A percentile compares a stretch with the other conserved stretches of the same genome.
These are phyloP conservation scores for Cheilinus undulatus DNA, from an alignment of 2,113 vertebrate species.

Conservation along the genomic window DNA sequence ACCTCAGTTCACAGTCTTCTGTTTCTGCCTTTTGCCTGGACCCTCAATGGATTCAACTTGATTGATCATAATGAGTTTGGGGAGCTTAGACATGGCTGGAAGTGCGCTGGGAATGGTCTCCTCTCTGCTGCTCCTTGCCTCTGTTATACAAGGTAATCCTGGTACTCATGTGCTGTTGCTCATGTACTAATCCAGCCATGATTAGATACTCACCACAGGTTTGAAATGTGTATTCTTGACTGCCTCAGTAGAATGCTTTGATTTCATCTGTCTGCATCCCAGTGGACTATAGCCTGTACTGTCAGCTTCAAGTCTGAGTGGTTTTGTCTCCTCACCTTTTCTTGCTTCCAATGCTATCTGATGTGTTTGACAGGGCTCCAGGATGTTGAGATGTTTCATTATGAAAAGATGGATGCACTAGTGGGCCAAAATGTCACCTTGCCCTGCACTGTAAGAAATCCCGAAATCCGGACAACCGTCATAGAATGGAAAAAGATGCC, in stretches of 20 bases:
- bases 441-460: constrained; percentile 26
- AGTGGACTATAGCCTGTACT: constrained; percentile 19
- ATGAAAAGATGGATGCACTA: constrained; percentile 27
- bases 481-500: constrained; percentile 71
- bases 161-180: constrained; percentile 9
- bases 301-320: constrained; percentile 39
- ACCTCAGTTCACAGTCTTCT: constrained; percentile 20
- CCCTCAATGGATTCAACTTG: constrained; percentile 37
- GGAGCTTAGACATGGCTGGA: constrained; percentile 63
- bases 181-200: constrained; percentile 7
- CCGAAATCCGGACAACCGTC: constrained; percentile 1
- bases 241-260: constrained; percentile 39
- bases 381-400: neutral
- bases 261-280: constrained; percentile 45
- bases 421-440: constrained; percentile 70
- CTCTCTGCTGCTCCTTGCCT: constrained; percentile 59
- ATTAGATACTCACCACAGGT: constrained; percentile 3
- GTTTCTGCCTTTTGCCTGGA: constrained; percentile 23
- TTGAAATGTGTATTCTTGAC: constrained; percentile 28
- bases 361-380: constrained; percentile 67
- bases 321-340: constrained; percentile 45
- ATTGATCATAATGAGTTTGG: constrained; percentile 51
- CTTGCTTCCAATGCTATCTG: constrained; percentile 35
- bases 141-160: constrained; percentile 73
- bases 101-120: constrained; percentile 18